These are phyloP conservation scores for Prionailurus bengalensis DNA, from an alignment of 2,113 vertebrate species.

Conservation along the genomic window DNA sequence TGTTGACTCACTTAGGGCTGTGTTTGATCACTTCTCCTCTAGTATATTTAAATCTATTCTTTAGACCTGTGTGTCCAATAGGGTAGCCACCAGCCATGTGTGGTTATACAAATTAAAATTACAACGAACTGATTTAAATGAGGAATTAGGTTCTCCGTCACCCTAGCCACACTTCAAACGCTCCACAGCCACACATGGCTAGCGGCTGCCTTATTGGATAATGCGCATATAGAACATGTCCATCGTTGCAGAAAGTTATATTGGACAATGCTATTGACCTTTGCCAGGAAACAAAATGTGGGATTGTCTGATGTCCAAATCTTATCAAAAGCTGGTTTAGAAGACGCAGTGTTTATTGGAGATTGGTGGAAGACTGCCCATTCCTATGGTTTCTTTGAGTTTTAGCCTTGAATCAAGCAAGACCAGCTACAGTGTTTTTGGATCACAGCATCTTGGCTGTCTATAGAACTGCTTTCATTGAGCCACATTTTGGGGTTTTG, in stretches of 20 bases:
- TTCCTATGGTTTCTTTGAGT: not conserved
- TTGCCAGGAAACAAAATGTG: slow-evolving; percentile 20
- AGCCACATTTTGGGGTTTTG: slow-evolving; percentile 8
- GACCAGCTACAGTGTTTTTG: not conserved
- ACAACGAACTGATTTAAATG: not conserved
- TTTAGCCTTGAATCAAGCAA: slow-evolving; percentile 13
- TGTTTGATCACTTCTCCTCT: not conserved
- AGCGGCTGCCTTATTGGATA: not conserved
- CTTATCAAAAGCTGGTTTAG: not conserved
- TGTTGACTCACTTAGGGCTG: not conserved
- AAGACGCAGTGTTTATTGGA: not conserved
- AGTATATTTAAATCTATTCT: not conserved
- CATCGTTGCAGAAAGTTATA: not conserved
- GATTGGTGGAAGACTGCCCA: not conserved
- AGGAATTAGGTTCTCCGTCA: not conserved
- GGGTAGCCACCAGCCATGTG: rapidly evolving
- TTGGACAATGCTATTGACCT: not conserved
- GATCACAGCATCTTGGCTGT: not conserved
- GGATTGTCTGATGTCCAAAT: not conserved
- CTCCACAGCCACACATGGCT: not conserved
- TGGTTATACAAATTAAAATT: not conserved
- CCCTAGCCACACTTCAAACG: no score
- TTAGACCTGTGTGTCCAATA: not conserved
- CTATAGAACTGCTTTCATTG: not conserved
- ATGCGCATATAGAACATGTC: not conserved